Base-by-base conservation (phyloP, 2,797 vertebrate species). In the Linurgus olivaceus region DNA sequence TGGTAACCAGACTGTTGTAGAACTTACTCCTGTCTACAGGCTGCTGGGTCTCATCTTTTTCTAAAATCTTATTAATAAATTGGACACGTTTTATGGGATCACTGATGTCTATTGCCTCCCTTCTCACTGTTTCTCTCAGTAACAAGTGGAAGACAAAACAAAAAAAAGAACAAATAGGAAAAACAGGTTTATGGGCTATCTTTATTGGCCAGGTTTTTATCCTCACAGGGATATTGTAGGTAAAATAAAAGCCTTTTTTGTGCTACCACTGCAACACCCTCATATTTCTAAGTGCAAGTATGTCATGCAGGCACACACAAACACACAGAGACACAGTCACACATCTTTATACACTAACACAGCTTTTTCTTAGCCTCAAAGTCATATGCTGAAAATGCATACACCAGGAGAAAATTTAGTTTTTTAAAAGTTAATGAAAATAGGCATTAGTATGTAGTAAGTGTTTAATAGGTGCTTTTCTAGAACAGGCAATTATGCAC, bases 41-140 rank as follows among this genome's bases (percentile, higher is more conserved):
- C 94, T 93, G 66, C 94, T 77, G 88, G 87, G 57, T 95, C 68
- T 96, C 82, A 94, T 93, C 85, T 95, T 95, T 96, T 93, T 89
- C 91, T 95, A 80, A 94, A 97, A 89, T 94, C 96, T 95, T 96
- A 86, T 96, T 96, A 96, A 95, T 96, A 97, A 93, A 63, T 94
- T 81, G 87, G 90, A 96, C 91, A 93, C 82, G 94, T 96, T 93
- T 91, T 93, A 62, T 90, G 89, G 89, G 48, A 71, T 86, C 87
- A 68, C 17, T 1, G 10, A 66, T 17, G 66, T 70, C 87, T 93
- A 50, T 86, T 10, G 7, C 86, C 48, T 79, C 42, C 52, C 38
- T 87, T 76, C 86, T 91, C 59, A 61, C 24, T 5, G 0, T 35
- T 73, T 78, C 57, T 77, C 54, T 78, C 68, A 66, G 47, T 38